These are phyloP conservation scores for Balaeniceps rex DNA, from an alignment of 2,113 vertebrate species.

Conservation along the genomic window DNA sequence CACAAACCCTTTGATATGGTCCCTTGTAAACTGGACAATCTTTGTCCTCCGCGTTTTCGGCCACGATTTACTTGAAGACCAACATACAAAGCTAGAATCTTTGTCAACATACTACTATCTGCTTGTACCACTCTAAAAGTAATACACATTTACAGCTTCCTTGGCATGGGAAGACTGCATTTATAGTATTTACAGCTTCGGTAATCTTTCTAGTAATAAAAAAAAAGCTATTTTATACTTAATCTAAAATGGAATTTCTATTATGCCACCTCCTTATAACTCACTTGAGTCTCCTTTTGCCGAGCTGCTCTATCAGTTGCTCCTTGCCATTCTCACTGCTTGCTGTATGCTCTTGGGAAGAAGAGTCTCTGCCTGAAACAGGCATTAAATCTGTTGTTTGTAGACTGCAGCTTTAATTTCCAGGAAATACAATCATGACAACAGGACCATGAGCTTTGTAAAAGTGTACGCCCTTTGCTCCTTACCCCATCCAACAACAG, in stretches of 20 bases:
- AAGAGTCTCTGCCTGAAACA: neutral
- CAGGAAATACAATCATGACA: neutral
- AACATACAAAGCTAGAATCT: neutral
- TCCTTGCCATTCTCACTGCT: neutral
- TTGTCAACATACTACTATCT: neutral
- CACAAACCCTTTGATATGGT: neutral
- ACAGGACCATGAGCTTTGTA: neutral
- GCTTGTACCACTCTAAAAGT: neutral
- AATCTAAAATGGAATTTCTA: neutral
- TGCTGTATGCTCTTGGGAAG: neutral
- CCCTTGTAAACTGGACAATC: neutral
- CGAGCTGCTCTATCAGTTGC: neutral
- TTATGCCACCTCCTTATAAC: neutral
- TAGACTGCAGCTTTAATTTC: neutral
- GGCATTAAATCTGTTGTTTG: neutral
- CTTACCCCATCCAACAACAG: constrained; percentile 40
- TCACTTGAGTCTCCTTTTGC: neutral
- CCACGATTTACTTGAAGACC: neutral
- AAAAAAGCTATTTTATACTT: neutral
- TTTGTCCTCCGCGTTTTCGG: neutral
- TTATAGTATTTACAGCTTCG: constrained; percentile 13
- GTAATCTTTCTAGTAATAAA: neutral
- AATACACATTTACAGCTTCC: neutral
- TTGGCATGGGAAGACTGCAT: neutral
- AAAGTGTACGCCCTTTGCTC: neutral